phyloP scores from a whole-genome alignment of 2,888 invertebrate species.

The Orthosia incerta region DNA sequence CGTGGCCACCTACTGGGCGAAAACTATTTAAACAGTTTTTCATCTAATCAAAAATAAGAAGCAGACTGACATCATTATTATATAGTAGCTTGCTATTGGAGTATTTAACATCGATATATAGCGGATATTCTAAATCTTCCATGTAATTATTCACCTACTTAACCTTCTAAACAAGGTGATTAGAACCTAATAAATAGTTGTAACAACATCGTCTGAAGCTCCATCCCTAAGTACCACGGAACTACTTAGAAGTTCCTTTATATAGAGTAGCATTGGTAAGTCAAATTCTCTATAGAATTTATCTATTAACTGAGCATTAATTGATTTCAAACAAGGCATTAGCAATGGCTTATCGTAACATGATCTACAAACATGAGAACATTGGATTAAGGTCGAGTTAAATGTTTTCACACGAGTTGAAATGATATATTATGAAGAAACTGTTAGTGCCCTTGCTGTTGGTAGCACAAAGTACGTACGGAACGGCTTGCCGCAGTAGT shows the following conservation, averaged over 20 bases:
- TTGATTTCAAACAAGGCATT: slow-evolving; percentile 51
- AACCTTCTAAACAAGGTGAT: slow-evolving; percentile 42
- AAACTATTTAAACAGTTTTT: no score
- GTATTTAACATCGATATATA: no score
- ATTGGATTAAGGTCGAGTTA: slow-evolving; percentile 41
- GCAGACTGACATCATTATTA: no score
- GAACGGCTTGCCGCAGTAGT: not conserved
- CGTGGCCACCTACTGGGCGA: no score
- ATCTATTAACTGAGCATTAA: slow-evolving; percentile 34
- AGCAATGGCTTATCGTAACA: slow-evolving; percentile 46
- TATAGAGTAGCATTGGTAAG: slow-evolving; percentile 11
- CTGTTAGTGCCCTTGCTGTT: slow-evolving; percentile 13
- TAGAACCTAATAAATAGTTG: not conserved
- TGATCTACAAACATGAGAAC: slow-evolving; percentile 60
- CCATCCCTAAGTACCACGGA: slow-evolving; percentile 19
- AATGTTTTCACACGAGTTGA: slow-evolving; percentile 36
- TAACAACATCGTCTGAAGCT: slow-evolving; percentile 30
- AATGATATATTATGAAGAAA: slow-evolving; percentile 24
- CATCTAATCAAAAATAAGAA: no score
- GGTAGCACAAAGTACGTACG: no score
- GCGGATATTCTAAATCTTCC: no score
- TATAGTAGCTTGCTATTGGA: no score
- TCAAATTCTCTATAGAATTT: slow-evolving; percentile 13
- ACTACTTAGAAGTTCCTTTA: slow-evolving; percentile 5
- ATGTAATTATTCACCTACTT: not conserved